These are phyloP conservation scores for Phengaris arion DNA, from an alignment of 2,888 invertebrate species.

Conservation along the genomic window DNA sequence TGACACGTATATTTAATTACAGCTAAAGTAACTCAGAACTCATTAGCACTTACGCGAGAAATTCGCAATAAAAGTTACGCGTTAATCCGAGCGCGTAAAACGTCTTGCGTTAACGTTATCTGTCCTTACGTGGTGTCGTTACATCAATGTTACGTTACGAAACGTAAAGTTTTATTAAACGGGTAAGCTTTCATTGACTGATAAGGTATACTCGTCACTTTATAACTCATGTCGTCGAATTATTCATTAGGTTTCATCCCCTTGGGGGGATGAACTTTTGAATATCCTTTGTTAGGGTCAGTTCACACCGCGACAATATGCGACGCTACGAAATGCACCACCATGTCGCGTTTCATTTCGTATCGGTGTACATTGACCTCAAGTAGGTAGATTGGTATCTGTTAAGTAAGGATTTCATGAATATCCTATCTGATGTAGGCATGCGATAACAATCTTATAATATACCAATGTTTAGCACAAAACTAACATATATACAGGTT, in stretches of 20 bases:
- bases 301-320: too few relatives aligned
- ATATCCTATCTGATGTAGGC: too few relatives aligned
- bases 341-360: too few relatives aligned
- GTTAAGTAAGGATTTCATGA: too few relatives aligned
- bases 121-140: constrained; percentile 40
- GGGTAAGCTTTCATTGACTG: constrained; percentile 8
- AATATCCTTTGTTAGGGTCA: too few relatives aligned
- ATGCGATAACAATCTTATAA: too few relatives aligned
- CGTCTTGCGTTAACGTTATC: constrained; percentile 40
- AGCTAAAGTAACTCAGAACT: constrained; percentile 35
- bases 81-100: constrained; percentile 41
- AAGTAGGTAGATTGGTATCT: too few relatives aligned
- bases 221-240: not conserved
- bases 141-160: constrained; percentile 21
- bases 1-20: not conserved
- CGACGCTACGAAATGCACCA: too few relatives aligned
- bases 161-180: constrained; percentile 21
- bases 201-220: constrained; percentile 13
- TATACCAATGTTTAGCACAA: not conserved
- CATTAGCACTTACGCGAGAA: constrained; percentile 47
- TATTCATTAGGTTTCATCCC: not conserved
- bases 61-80: constrained; percentile 44
- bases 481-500: too few relatives aligned
- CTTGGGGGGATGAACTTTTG: not conserved
- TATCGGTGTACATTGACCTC: too few relatives aligned